phyloP scores from a whole-genome alignment of 2,113 vertebrate species.

The Loxodonta africana region DNA sequence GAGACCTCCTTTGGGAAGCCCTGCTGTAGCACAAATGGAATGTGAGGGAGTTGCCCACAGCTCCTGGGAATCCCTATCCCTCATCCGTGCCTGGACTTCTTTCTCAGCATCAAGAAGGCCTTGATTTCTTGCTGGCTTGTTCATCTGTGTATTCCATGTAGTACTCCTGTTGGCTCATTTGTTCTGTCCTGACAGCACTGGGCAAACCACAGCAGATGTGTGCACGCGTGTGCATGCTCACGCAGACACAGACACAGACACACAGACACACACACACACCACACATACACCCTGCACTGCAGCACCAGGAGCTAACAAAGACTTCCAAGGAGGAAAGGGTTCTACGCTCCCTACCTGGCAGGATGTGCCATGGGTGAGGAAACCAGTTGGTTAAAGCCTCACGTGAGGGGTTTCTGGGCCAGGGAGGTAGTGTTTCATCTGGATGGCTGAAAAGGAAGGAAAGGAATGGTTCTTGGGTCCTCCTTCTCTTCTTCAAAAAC shows the following conservation, averaged over 20 bases:
- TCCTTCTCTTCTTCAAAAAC: neutral
- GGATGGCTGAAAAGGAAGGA: neutral
- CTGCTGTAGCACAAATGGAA: neutral
- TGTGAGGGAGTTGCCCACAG: neutral
- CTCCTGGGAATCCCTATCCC: too few relatives aligned
- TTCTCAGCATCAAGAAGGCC: neutral
- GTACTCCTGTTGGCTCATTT: neutral
- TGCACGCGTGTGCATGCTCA: neutral
- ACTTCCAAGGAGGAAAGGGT: neutral
- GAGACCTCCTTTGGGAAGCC: neutral
- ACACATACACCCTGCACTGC: neutral
- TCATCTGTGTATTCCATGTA: neutral
- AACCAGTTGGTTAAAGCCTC: neutral
- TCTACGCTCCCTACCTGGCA: neutral
- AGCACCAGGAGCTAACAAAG: neutral
- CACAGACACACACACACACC: too few relatives aligned
- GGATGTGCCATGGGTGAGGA: neutral
- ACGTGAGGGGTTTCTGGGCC: neutral
- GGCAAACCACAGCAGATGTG: accelerated
- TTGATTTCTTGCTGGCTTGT: neutral
- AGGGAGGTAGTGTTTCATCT: neutral
- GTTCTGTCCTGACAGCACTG: neutral
- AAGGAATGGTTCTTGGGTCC: neutral
- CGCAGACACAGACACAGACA: neutral
- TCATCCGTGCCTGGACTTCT: neutral